Conservation (phyloP, 2,797 vertebrate genomes). For the Fundulus diaphanus region DNA sequence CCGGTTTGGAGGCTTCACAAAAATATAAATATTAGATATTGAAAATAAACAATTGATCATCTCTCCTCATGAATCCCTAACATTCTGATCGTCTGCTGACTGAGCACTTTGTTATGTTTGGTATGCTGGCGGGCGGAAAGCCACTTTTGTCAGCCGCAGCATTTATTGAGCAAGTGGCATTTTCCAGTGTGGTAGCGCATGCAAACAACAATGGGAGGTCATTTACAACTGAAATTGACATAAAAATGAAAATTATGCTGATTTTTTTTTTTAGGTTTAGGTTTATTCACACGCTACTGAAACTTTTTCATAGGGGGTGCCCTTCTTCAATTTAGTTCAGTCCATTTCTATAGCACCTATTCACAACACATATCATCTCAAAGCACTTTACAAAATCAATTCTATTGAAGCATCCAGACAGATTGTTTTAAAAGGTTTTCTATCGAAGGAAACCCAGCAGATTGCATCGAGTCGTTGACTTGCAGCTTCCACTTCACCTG, state of each 20-base stretch:
- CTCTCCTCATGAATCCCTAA: slow-evolving; percentile 78
- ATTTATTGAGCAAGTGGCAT: neutral
- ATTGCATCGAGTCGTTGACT: no score
- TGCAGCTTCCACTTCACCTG: no score
- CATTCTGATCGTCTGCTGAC: slow-evolving; percentile 70
- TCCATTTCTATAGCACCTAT: no score
- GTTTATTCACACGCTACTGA: neutral
- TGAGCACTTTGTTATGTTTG: slow-evolving; percentile 68
- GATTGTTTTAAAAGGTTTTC: no score
- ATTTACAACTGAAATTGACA: neutral
- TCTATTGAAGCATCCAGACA: no score
- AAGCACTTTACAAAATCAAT: no score
- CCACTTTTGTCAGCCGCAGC: neutral
- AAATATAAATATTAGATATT: slow-evolving; percentile 83
- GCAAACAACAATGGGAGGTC: neutral
- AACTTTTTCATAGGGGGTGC: no score
- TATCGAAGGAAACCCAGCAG: no score
- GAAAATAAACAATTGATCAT: slow-evolving; percentile 82
- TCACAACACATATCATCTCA: no score
- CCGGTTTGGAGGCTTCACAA: slow-evolving; percentile 77
- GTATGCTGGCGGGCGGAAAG: slow-evolving; percentile 60
- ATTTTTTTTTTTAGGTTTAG: neutral
- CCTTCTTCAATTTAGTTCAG: neutral
- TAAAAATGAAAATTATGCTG: neutral
- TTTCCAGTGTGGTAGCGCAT: slow-evolving; percentile 17